phyloP scores from a whole-genome alignment of 2,888 invertebrate genomes.

The Drosophila rellima region DNA sequence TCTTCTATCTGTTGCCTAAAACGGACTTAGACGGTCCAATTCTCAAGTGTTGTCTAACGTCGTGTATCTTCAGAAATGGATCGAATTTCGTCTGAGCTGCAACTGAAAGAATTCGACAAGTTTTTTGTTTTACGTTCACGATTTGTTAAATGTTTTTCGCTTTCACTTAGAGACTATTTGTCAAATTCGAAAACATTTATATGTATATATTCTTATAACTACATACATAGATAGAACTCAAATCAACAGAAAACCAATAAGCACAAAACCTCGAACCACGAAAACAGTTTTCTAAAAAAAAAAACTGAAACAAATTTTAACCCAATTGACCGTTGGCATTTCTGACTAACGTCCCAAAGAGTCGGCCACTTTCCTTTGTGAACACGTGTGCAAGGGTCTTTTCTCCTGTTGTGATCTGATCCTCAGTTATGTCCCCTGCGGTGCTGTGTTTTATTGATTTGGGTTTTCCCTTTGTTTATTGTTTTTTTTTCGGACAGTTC shows the following conservation, averaged over 20 bases:
- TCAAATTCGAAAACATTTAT: slow-evolving; percentile 20
- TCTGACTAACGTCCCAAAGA: slow-evolving; percentile 42
- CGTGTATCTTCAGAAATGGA: slow-evolving; percentile 11
- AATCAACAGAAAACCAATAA: slow-evolving; percentile 14
- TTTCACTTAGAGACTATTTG: slow-evolving; percentile 28
- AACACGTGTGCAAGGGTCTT: slow-evolving; percentile 75
- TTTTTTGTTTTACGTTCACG: slow-evolving; percentile 22
- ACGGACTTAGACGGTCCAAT: slow-evolving; percentile 12
- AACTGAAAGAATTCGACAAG: slow-evolving; percentile 8
- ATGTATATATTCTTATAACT: background rate
- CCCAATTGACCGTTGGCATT: slow-evolving; percentile 56
- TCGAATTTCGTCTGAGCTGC: slow-evolving; percentile 40
- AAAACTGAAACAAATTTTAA: slow-evolving; percentile 53
- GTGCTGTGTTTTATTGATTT: slow-evolving; percentile 76
- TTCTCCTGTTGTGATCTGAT: slow-evolving; percentile 54
- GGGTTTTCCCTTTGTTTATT: slow-evolving; percentile 60
- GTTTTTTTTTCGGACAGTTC: slow-evolving; percentile 20
- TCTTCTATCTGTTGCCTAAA: slow-evolving; percentile 46
- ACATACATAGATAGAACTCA: background rate
- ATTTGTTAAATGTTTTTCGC: slow-evolving; percentile 40
- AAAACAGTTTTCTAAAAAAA: slow-evolving; percentile 21
- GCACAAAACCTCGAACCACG: slow-evolving; percentile 3
- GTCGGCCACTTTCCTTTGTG: slow-evolving; percentile 74
- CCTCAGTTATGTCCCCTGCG: slow-evolving; percentile 68
- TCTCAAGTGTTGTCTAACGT: slow-evolving; percentile 43